Percentiles rank a stretch among this genome's conserved stretches.
phyloP scores from a whole-genome alignment of 2,888 invertebrate genomes.

The Chrysopilus asiliformis region DNA sequence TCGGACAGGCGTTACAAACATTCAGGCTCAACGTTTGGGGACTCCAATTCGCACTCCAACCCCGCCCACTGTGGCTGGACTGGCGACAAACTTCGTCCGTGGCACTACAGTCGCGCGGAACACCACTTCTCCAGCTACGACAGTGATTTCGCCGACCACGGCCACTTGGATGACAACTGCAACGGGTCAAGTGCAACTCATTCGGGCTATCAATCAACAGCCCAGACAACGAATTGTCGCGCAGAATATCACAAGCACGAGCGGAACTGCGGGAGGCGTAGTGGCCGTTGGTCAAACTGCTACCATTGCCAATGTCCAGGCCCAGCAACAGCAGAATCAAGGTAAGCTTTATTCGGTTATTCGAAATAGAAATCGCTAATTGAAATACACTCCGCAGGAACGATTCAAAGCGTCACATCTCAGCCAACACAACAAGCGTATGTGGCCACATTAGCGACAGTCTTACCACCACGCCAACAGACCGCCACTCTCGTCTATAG shows the following conservation, averaged over 20 bases:
- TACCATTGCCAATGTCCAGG: slow-evolving; percentile 15
- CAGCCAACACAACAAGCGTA: slow-evolving; percentile 26
- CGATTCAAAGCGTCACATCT: slow-evolving; percentile 20
- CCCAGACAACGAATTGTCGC: slow-evolving; percentile 31
- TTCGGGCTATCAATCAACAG: slow-evolving; percentile 31
- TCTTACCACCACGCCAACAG: slow-evolving; percentile 31
- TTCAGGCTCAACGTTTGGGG: slow-evolving; percentile 29
- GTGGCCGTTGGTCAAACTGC: slow-evolving; percentile 18
- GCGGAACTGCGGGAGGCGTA: slow-evolving; percentile 18
- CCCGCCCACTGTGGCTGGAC: slow-evolving; percentile 19
- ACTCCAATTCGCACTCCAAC: slow-evolving; percentile 30
- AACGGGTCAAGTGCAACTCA: slow-evolving; percentile 29
- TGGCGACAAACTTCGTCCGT: slow-evolving; percentile 29
- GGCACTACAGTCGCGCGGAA: slow-evolving; percentile 24
- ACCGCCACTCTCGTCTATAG: slow-evolving; percentile 34
- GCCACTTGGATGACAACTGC: slow-evolving; percentile 32
- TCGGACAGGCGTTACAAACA: slow-evolving; percentile 28
- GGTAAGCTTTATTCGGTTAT: slow-evolving; percentile 5
- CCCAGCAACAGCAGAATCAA: slow-evolving; percentile 8
- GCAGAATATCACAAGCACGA: slow-evolving; percentile 24
- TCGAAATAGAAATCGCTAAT: not conserved
- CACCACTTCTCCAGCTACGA: slow-evolving; percentile 27
- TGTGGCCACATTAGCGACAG: slow-evolving; percentile 31
- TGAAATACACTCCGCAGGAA: slow-evolving; percentile 14
- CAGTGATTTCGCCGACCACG: slow-evolving; percentile 31